These are phyloP conservation scores for Drosophila setifemur DNA, from an alignment of 1,140 invertebrate species.

Conservation along the genomic window DNA sequence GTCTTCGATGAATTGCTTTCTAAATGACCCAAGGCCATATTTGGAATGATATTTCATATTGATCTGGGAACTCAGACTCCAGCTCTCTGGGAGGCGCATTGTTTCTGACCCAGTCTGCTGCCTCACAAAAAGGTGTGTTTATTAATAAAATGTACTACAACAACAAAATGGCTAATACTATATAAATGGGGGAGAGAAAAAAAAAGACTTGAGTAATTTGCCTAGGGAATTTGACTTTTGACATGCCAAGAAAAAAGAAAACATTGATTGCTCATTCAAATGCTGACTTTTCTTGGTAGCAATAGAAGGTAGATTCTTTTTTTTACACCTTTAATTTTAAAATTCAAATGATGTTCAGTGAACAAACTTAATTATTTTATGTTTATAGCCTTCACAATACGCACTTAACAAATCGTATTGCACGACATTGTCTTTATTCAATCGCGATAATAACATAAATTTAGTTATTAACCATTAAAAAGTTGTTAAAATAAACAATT, in stretches of 20 bases:
- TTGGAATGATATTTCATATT: conserved; percentile 75
- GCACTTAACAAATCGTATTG: too few species aligned
- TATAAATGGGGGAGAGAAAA: conserved; percentile 16
- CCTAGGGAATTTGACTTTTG: conserved; percentile 30
- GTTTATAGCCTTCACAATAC: too few species aligned
- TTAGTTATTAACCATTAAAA: too few species aligned
- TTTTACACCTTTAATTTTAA: too few species aligned
- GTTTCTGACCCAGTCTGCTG: conserved; percentile 19
- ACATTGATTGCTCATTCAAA: background rate
- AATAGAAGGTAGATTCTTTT: background rate
- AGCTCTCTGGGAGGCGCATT: conserved; percentile 24
- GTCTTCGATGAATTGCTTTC: conserved; percentile 73
- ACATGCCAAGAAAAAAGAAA: conserved; percentile 7
- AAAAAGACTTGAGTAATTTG: conserved; percentile 6
- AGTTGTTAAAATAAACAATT: too few species aligned
- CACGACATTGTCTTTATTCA: too few species aligned
- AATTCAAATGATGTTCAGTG: too few species aligned
- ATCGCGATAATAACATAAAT: too few species aligned
- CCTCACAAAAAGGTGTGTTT: conserved; percentile 42
- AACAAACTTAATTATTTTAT: too few species aligned
- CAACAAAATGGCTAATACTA: conserved; percentile 10
- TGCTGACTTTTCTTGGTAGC: conserved; percentile 14
- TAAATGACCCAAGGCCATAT: conserved; percentile 69
- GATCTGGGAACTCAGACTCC: conserved; percentile 41
- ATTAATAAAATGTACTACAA: conserved; percentile 21